Evolutionary conservation across 2,797 vertebrate species (phyloP), one percentile per base, ranked within the genome.

Genomic region (Sebastes cheni): DNA sequence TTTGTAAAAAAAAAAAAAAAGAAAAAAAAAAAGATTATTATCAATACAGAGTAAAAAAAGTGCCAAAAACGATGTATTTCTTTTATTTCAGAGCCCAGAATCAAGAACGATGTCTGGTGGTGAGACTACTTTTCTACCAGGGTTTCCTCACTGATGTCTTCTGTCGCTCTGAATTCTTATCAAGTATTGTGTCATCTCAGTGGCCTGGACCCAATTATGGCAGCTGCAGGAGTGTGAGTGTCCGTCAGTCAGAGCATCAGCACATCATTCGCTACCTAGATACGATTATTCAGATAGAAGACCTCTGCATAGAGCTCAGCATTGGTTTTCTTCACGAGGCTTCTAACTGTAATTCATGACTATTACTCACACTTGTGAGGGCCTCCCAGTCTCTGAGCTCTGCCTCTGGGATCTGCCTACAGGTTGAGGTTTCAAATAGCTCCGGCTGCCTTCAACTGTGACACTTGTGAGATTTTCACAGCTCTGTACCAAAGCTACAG

Each of bases 301-400:
- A 55, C 14, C 52, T 46, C 72, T 9, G 54, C 61, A 39, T n/a
- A 76, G 67, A 77, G 62, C 29, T 83, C 59, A 30, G 46, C 9
- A 1, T 23, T 23, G 59, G 27, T 59, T 56, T 74, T 85, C 66
- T 64, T 12, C 20, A 12, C 58, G 64, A 6, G 46, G 10, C 77
- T 70, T 81, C 62, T 50, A 78, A 69, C 68, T 85, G 82, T 87
- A 87, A 86, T 81, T 85, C 76, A 76, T 74, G 34, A 16, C 71
- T 82, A n/a, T 92, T 93, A 88, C 67, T 93, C 84, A 92, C 87
- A 85, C 74, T 77, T 90, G 80, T 60, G 85, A 72, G 34, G 52
- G 67, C 76, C 85, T 84, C 77, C 10, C 1, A 27, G 86, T 80
- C 90, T 86, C 82, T 60, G 75, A 83, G 90, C 88, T 85, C 29